Base-by-base conservation (phyloP, 35 echinoderm and acorn worm genomes). In the Lytechinus variegatus region DNA sequence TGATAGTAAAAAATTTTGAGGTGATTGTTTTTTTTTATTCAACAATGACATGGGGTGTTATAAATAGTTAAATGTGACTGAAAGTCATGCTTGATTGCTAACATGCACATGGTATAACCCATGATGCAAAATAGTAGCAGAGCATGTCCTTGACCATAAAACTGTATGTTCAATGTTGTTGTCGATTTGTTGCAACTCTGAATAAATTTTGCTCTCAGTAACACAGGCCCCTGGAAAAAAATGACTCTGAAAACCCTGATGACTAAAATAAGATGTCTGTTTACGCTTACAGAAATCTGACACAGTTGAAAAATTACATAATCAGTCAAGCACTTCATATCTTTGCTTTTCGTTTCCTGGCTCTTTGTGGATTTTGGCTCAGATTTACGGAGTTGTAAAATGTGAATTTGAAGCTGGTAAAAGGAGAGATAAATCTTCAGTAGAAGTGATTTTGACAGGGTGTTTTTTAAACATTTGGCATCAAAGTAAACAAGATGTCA, bases 401-500 rank as follows among this genome's bases (percentile, higher is more conserved):
- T 79, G 12, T 79, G 19, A 16, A 24, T 79, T 58, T 79, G 66
- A 79, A 21, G 66, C 66, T 79, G 16, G 66, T 6, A 79, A 79
- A 8, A 79, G 16, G 66, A n/a, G 66, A 79, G 66, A 79, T 79
- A 79, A 79, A 79, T 79, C 66, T 79, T 24, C 16, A 1, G 21
- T 79, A 16, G n/a, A 79, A 79, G 66, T 79, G 66, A 6, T 79
- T 5, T 24, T 79, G 66, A 79, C 66, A 79, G 66, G 19, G 66
- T 79, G 66, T 79, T 79, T 79, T 79, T 79, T 79, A 79, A 79
- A 79, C 66, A 79, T 79, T 79, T 79, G 66, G 66, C 66, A 24
- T 79, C 66, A 79, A 79, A 79, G 66, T 79, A 79, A 79, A 79
- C 66, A 79, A 79, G 66, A n/a, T 24, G 66, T 79, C 66, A n/a